Base-by-base conservation (phyloP, 2,113 vertebrate species). In the Epinephelus lanceolatus region DNA sequence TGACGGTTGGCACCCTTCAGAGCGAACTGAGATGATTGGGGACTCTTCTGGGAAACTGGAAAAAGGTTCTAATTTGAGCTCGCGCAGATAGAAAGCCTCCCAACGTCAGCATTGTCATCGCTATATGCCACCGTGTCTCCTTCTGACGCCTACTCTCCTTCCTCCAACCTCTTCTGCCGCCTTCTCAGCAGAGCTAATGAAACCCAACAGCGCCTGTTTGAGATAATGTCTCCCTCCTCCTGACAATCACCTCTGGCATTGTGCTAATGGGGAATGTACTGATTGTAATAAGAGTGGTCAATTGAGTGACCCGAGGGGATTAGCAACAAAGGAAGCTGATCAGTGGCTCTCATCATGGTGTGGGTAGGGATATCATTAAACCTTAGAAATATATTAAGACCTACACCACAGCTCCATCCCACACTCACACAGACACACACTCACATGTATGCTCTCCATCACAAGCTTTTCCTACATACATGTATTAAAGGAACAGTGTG, bases 221-320 rank as follows among this genome's bases (percentile, higher is more conserved):
- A 75, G 82, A 91, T 92, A 89, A 87, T 53, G 71, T 91, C 89
- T 83, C 85, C 80, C 84, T 89, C 86, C 57, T 78, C 78, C 82
- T 89, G 84, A 93, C 89, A 85, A 87, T 94, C 93, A 94, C 91
- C 91, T 90, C 88, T 93, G 93, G 93, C 92, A 90, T 33, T 40
- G 71, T 72, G 83, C 90, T 94, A 94, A 94, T 94, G 78, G 84
- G 45, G 78, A 93, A 89, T 93, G 92, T 89, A 90, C 79, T 90
- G 86, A 93, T 93, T 92, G 94, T 94, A 93, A 94, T 95, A 93
- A 92, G 91, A 89, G 51, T 71, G 87, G 90, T 91, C 90, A 92
- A 93, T 81, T 72, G 81, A 76, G 69, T 23, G 86, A 87, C 88
- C 90, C 37, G 40, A 55, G 68, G 86, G 92, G 90, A 89, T 93